A percentile compares a stretch with the other conserved stretches of the same genome.
Conservation (phyloP, 1,140 invertebrate species). For the Carposina sasakii region DNA sequence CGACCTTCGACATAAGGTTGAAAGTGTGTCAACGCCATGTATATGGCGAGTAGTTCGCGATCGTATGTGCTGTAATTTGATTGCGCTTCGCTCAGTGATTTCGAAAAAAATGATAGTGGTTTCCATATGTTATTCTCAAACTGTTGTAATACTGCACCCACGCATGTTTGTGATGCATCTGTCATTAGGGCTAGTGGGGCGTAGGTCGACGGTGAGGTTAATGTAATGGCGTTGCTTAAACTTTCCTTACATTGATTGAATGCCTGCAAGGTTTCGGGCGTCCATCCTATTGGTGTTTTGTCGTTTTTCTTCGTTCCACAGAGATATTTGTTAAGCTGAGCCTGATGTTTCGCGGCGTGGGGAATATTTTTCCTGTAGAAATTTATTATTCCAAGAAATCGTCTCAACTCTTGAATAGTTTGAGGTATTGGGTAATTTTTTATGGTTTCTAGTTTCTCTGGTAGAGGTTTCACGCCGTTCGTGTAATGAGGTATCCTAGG, state of each 20-base stretch:
- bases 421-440: constrained; percentile 1
- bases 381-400: constrained; percentile 18
- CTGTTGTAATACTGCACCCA: too few species aligned
- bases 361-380: constrained; percentile 16
- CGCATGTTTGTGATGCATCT: too few species aligned
- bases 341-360: constrained; percentile 10
- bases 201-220: constrained; percentile 14
- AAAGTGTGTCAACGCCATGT: constrained; percentile 34
- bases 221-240: constrained; percentile 25
- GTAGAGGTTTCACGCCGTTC: constrained; percentile 34
- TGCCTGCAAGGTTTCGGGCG: constrained; percentile 2
- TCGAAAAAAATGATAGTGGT: too few species aligned
- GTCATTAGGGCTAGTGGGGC: too few species aligned
- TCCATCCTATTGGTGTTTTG: constrained; percentile 13
- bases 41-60: constrained; percentile 29
- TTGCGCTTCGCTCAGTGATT: too few species aligned
- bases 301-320: constrained; percentile 14
- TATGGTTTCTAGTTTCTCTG: constrained; percentile 24
- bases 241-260: constrained; percentile 23
- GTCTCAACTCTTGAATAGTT: constrained; percentile 10
- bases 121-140: too few species aligned
- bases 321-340: constrained; percentile 7
- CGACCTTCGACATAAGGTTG: constrained; percentile 24
- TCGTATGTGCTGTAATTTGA: too few species aligned
- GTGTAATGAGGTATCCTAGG: constrained; percentile 37